Base-by-base conservation (phyloP, 37 sponge, comb jelly and placozoan species). In the Halisarca cf. caerulea region DNA sequence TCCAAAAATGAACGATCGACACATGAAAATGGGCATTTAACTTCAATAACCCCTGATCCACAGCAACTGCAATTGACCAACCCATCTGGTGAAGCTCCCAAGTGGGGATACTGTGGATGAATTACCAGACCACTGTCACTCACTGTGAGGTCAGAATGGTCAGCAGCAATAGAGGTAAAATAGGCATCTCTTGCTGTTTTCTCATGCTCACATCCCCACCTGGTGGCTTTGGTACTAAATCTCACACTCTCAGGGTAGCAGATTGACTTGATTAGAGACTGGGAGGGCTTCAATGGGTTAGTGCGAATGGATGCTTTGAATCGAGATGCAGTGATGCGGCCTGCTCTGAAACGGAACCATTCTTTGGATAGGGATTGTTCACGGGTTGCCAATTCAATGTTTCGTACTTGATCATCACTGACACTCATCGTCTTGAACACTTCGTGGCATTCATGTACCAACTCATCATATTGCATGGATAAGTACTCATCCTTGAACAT, bases 191-290 rank as follows among this genome's bases (percentile, higher is more conserved):
- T 58, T 20, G 86, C 86, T 44, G 33, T 20, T 42, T 86, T 59
- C 43, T 86, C 66, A 36, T 86, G 80, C 32, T 44, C n/a, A 60
- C 86, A 78, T 41, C 86, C 86, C 86, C 86, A 86, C 18, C 25
- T 24, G 9, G 80, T 86, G 6, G 66, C 80, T 14, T 9, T 36
- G 33, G 80, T 66, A 18, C 24, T 59, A 27, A 86, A 86, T 18
- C 35, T 62, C 1, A 44, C 45, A 36, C 33, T 9, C 28, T 86
- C 53, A 39, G 86, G 80, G 40, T 86, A 86, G 68, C 86, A 86
- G 42, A 86, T 86, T 17, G 68, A 15, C 23, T 66, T 78, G 20
- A 86, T 6, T 42, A 86, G 41, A 15, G 45, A 64, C 21, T 33
- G 32, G 11, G 86, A 33, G 41, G 86, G 80, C 34, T 86, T 78